phyloP scores from a whole-genome alignment of 2,888 invertebrate genomes.

The Pheosia gnoma region DNA sequence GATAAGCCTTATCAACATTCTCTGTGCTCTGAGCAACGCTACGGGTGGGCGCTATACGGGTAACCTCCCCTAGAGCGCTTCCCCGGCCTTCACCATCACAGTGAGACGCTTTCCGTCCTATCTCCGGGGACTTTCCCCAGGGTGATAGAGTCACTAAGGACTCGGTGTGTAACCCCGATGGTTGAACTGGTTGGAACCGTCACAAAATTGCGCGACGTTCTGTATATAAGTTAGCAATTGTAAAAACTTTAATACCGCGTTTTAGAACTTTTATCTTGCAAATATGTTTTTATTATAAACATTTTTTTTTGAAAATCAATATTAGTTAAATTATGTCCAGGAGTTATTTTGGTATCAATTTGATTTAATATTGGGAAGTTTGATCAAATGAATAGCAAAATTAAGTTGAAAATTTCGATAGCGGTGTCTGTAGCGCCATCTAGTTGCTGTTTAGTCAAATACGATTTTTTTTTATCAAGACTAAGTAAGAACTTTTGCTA shows the following conservation, averaged over 20 bases:
- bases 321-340: not conserved
- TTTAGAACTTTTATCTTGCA: slow-evolving; percentile 33
- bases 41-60: slow-evolving; percentile 58
- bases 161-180: slow-evolving; percentile 76
- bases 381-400: not conserved
- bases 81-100: slow-evolving; percentile 63
- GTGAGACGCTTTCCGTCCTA: slow-evolving; percentile 78
- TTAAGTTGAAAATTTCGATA: not conserved
- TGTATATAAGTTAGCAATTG: slow-evolving; percentile 22
- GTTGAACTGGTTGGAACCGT: slow-evolving; percentile 77
- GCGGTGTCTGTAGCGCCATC: slow-evolving; percentile 52
- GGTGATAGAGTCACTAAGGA: slow-evolving; percentile 63
- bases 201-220: fast-evolving
- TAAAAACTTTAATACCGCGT: slow-evolving; percentile 57
- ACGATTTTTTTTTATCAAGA: too few species aligned
- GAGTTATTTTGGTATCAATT: not conserved
- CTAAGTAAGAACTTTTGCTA: too few species aligned
- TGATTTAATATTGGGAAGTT: not conserved
- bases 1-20: slow-evolving; percentile 63
- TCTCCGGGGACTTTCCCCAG: slow-evolving; percentile 85
- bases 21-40: slow-evolving; percentile 82
- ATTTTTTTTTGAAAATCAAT: not conserved
- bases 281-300: not conserved
- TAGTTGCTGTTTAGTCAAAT: slow-evolving; percentile 23
- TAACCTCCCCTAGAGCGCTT: slow-evolving; percentile 67